Base-by-base conservation (phyloP, 2,888 invertebrate species). In the Aphidoletes aphidimyza region DNA sequence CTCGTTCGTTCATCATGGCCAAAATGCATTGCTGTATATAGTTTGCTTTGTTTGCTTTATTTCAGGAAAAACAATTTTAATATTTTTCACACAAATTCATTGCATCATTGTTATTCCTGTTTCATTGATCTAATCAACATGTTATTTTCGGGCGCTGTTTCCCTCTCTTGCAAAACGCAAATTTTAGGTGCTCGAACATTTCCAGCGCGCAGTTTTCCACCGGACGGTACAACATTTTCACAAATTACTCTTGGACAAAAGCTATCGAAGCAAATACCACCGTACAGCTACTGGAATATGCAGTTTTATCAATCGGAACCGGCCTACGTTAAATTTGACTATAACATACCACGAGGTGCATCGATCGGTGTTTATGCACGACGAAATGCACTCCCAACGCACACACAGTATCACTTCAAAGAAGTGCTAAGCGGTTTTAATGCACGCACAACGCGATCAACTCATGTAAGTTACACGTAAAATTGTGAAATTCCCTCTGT, bases 221-320 rank as follows among this genome's bases (percentile, higher is more conserved):
- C 97, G 85, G 97, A 97, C 89, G 96, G 97, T 87, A 97, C 96
- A 87, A 96, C 97, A 84, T 97, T 97, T 91, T 94, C 95, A 88
- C 96, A 97, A 92, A 95, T 97, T 88, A 93, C 94, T 87, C 91
- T 97, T 88, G 97, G 97, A 87, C 95, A 96, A 90, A 94, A 95
- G 89, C 92, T 97, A 88, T 95, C 95, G 88, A 95, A 96, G 91
- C 95, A 95, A 91, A 96, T 98, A 89, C 95, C 95, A 88, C 95
- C 98, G 86, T 97, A 97, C 91, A 95, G 97, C 89, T 98, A 98
- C 90, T 98, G 98, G 98, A 97, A 97, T 91, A 96, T 97, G 94
- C 97, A 97, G 91, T 98, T 98, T 91, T 97, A 96, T 91, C 97
- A 98, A 90, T 95, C 96, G 86, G 96, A 97, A 91, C 95, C 97